Evolutionary conservation across 2,797 vertebrate species (phyloP).

Genomic region (Oceanodroma leucorhoa): DNA sequence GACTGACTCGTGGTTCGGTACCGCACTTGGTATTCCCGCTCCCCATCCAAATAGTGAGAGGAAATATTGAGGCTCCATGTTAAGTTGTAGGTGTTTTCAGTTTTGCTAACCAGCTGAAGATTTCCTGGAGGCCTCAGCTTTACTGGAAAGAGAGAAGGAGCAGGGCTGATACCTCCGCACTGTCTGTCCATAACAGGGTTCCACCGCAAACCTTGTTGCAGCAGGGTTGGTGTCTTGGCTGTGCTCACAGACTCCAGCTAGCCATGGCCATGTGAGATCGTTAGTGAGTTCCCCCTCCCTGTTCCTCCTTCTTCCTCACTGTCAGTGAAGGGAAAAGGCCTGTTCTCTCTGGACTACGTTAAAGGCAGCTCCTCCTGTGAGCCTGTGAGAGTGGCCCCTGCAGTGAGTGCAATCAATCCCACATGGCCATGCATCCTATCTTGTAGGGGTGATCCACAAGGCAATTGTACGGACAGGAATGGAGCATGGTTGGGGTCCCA

Average conservation of each 20-base stretch:
- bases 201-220: neutral
- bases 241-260: neutral
- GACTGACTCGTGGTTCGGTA: neutral
- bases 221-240: neutral
- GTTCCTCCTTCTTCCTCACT: neutral
- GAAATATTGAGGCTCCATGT: conserved; percentile 58
- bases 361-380: neutral
- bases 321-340: neutral
- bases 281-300: neutral
- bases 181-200: neutral
- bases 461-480: neutral
- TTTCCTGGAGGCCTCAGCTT: conserved; percentile 62
- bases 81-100: conserved; percentile 57
- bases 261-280: neutral
- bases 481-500: neutral
- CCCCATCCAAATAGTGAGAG: conserved; percentile 64
- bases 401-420: neutral
- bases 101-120: conserved; percentile 33
- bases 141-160: conserved; percentile 55
- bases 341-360: neutral
- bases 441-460: neutral
- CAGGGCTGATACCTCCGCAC: neutral
- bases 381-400: neutral
- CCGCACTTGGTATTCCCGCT: conserved; percentile 59
- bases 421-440: neutral